A percentile compares a stretch with the other conserved stretches of the same genome.
These are phyloP conservation scores for Suillia variegata DNA, from an alignment of 2,888 invertebrate genomes.

Conservation along the genomic window DNA sequence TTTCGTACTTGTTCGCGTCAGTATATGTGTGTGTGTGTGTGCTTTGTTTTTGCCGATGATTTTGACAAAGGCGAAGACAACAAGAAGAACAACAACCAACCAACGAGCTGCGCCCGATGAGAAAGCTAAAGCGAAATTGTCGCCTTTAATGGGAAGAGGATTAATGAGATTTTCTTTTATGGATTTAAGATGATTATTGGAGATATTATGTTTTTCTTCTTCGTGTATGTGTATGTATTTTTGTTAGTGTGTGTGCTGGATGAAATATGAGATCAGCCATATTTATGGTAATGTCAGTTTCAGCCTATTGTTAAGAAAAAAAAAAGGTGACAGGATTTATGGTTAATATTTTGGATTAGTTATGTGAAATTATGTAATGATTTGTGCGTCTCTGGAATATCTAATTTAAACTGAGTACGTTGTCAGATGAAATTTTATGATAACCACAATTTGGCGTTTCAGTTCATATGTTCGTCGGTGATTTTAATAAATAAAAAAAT, in stretches of 20 bases:
- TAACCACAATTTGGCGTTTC: too few species aligned
- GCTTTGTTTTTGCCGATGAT: conserved; percentile 6
- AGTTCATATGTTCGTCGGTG: too few species aligned
- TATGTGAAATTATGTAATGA: not conserved
- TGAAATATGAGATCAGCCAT: not conserved
- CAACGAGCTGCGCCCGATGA: too few species aligned
- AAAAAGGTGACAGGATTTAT: too few species aligned
- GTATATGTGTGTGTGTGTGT: conserved; percentile 1
- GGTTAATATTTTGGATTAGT: conserved; percentile 2
- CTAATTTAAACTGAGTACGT: too few species aligned
- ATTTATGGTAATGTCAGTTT: conserved; percentile 4
- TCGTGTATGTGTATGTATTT: not conserved
- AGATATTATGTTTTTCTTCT: conserved; percentile 39
- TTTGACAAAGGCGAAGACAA: too few species aligned
- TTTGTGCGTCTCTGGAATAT: too few species aligned
- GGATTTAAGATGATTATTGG: conserved; percentile 49
- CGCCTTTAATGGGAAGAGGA: conserved; percentile 27
- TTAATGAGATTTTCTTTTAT: conserved; percentile 49
- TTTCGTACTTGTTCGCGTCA: too few species aligned
- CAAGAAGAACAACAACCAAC: too few species aligned
- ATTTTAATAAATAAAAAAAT: too few species aligned
- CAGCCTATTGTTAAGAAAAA: too few species aligned
- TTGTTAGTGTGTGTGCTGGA: not conserved
- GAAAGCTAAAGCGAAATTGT: conserved; percentile 37
- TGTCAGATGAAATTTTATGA: too few species aligned